Evolutionary conservation across 2,113 vertebrate genomes (phyloP).

Genomic region (Jaculus jaculus): DNA sequence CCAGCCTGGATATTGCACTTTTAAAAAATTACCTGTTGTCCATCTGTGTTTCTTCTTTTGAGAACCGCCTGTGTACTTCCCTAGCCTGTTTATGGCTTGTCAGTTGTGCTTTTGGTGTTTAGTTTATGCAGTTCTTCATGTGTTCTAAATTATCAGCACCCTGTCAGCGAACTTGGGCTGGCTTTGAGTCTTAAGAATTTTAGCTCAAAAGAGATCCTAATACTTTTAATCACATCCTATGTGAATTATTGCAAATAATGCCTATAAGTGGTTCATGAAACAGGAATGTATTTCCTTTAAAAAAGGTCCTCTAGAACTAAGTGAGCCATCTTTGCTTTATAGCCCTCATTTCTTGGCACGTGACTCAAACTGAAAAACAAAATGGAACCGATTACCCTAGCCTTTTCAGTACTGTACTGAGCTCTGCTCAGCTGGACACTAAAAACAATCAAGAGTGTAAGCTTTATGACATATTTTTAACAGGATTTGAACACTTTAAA

Average conservation of each 20-base stretch:
- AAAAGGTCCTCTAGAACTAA: not conserved
- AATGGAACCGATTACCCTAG: not conserved
- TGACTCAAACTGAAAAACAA: constrained; percentile 8
- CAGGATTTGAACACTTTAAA: not conserved
- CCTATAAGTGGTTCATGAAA: not conserved
- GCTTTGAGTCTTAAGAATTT: constrained; percentile 23
- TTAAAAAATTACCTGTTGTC: too few relatives aligned
- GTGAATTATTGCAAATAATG: constrained; percentile 1
- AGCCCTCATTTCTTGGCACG: not conserved
- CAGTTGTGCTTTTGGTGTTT: too few relatives aligned
- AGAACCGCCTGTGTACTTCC: too few relatives aligned
- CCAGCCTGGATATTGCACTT: too few relatives aligned
- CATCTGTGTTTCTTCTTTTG: too few relatives aligned
- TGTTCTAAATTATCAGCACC: too few relatives aligned
- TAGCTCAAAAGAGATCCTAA: not conserved
- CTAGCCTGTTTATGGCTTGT: too few relatives aligned
- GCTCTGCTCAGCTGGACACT: not conserved
- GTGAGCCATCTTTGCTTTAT: not conserved
- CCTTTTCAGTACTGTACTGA: not conserved
- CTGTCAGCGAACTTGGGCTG: not conserved
- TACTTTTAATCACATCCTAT: constrained; percentile 13
- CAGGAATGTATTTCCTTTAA: not conserved
- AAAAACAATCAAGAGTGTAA: not conserved
- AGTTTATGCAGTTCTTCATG: too few relatives aligned
- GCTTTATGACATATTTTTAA: constrained; percentile 12